Conservation (phyloP, 2,888 invertebrate species). For the Drosophila vallismaia region DNA sequence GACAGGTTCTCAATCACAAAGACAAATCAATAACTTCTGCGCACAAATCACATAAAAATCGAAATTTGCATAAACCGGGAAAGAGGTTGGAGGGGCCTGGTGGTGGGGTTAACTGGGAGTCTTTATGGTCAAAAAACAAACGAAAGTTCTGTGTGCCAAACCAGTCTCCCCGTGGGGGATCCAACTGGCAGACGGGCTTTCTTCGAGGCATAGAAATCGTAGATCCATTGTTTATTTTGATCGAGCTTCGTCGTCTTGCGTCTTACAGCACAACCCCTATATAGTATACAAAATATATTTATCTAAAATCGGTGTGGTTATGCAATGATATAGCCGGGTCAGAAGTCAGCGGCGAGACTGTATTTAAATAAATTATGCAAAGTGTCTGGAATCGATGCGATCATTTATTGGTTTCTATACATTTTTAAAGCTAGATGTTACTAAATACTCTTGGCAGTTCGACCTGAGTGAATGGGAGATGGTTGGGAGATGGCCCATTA, state of each 20-base stretch:
- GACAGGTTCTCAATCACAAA: constrained; percentile 46
- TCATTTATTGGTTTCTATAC: constrained; percentile 39
- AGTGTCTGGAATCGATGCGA: constrained; percentile 45
- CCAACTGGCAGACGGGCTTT: constrained; percentile 22
- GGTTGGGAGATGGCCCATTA: background rate
- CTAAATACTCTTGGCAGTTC: constrained; percentile 57
- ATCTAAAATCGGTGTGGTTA: constrained; percentile 23
- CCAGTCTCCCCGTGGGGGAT: constrained; percentile 22
- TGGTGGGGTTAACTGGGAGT: too few relatives aligned
- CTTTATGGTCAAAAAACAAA: constrained; percentile 67
- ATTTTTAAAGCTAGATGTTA: constrained; percentile 30
- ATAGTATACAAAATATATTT: constrained; percentile 4
- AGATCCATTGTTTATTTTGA: constrained; percentile 34
- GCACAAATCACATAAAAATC: constrained; percentile 64
- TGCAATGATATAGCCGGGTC: constrained; percentile 35
- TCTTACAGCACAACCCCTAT: constrained; percentile 28
- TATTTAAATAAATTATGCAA: constrained; percentile 45
- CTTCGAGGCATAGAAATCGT: constrained; percentile 28
- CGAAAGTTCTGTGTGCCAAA: constrained; percentile 66
- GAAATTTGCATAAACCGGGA: constrained; percentile 66
- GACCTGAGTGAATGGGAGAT: constrained; percentile 50
- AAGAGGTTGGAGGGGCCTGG: constrained; percentile 36
- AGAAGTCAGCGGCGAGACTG: constrained; percentile 34
- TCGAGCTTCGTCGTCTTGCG: constrained; percentile 6
- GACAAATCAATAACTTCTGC: constrained; percentile 45